Evolutionary conservation across 2,888 invertebrate species (phyloP).

Genomic region (Caenorhabditis sp.): DNA sequence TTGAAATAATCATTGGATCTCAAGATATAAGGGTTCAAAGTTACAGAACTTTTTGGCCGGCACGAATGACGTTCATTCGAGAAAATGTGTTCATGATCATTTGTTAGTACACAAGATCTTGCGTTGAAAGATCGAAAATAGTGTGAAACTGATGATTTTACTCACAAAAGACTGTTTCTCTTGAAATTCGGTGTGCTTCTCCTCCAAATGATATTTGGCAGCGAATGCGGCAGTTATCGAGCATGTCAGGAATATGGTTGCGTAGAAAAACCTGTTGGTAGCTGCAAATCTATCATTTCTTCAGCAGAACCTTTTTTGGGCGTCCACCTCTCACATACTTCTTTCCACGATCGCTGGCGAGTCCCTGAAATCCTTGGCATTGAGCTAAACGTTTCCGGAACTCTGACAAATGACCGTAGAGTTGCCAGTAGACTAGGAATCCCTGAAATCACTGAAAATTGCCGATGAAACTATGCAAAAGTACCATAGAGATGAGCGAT

Average conservation of each 20-base stretch:
- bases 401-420: slow-evolving; percentile 58
- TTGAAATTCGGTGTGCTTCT: slow-evolving; percentile 51
- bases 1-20: no score
- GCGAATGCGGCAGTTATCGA: slow-evolving; percentile 48
- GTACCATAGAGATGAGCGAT: slow-evolving; percentile 56
- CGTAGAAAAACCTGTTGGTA: slow-evolving; percentile 51
- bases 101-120: no score
- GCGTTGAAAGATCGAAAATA: no score
- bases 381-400: slow-evolving; percentile 43
- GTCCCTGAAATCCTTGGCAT: slow-evolving; percentile 45
- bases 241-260: slow-evolving; percentile 38
- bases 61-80: no score
- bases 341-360: slow-evolving; percentile 26
- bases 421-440: slow-evolving; percentile 63
- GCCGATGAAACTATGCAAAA: neutral
- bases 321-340: slow-evolving; percentile 19
- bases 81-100: no score
- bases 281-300: slow-evolving; percentile 24
- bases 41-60: no score
- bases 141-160: no score
- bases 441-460: no score
- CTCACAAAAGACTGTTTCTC: slow-evolving; percentile 57
- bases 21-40: no score
- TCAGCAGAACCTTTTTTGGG: neutral
- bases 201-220: slow-evolving; percentile 57